A percentile compares a stretch with the other conserved stretches of the same genome.
Conservation (phyloP, 1,140 invertebrate species). For the Pseudomyrmex dendroicus region DNA sequence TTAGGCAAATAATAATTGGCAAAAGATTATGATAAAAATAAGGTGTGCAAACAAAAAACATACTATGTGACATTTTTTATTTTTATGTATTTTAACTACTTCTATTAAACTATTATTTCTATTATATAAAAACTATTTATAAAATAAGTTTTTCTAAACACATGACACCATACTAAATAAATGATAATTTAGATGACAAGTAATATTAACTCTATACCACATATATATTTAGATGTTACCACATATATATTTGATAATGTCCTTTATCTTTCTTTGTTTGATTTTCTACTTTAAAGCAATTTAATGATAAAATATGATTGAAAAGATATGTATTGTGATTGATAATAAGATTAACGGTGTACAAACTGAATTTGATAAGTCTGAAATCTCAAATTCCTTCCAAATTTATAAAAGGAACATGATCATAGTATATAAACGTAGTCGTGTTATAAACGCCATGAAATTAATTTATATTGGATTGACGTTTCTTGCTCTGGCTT, state of each 20-base stretch:
- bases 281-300: not conserved
- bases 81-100: no score
- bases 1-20: no score
- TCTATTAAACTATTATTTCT: no score
- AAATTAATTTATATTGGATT: conserved; percentile 17
- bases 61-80: no score
- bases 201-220: not conserved
- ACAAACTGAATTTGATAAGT: not conserved
- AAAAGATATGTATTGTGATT: conserved; percentile 13
- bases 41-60: no score
- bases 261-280: not conserved
- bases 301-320: not conserved
- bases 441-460: conserved; percentile 29
- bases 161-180: no score
- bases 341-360: not conserved
- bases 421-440: not conserved
- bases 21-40: no score
- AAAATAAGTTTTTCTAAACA: no score
- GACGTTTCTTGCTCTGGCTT: not conserved
- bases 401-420: conserved; percentile 28
- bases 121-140: no score
- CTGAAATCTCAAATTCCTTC: not conserved
- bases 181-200: no score
- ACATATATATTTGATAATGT: not conserved
- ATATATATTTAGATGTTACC: not conserved